These are phyloP conservation scores for Aythya baeri DNA, from an alignment of 2,113 vertebrate species.

Conservation along the genomic window DNA sequence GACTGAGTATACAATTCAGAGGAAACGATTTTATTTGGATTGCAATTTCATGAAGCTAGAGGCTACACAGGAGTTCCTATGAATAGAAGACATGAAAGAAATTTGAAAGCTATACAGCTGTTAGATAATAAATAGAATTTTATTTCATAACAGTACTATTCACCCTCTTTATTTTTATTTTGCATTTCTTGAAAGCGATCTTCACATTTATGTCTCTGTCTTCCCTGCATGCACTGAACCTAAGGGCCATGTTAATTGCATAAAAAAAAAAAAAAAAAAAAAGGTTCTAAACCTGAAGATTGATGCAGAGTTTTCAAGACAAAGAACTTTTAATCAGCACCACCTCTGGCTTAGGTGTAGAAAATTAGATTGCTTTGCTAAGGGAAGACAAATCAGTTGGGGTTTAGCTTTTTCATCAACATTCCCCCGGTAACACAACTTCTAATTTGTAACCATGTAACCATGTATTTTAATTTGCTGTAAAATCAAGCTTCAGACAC, in stretches of 20 bases:
- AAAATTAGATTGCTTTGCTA: slow-evolving; percentile 22
- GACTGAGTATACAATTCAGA: background rate
- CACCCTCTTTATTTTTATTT: background rate
- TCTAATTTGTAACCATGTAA: background rate
- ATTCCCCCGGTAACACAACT: background rate
- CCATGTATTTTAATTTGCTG: background rate
- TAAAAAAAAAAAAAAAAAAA: background rate
- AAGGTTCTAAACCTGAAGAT: background rate
- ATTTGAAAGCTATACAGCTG: background rate
- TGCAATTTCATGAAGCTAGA: background rate
- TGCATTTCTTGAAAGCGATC: background rate
- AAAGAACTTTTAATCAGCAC: background rate
- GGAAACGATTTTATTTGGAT: background rate
- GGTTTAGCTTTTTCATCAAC: slow-evolving; percentile 9
- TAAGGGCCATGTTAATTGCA: background rate
- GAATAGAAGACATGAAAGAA: background rate
- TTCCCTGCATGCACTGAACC: background rate
- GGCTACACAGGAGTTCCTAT: background rate
- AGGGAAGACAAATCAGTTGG: background rate
- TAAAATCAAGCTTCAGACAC: slow-evolving; percentile 19
- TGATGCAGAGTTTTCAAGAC: background rate
- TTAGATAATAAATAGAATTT: background rate
- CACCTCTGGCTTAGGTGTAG: background rate
- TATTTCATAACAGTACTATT: background rate
- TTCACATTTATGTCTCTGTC: background rate